Base-by-base conservation (phyloP, 2,888 invertebrate genomes). In the Stenurella melanura region DNA sequence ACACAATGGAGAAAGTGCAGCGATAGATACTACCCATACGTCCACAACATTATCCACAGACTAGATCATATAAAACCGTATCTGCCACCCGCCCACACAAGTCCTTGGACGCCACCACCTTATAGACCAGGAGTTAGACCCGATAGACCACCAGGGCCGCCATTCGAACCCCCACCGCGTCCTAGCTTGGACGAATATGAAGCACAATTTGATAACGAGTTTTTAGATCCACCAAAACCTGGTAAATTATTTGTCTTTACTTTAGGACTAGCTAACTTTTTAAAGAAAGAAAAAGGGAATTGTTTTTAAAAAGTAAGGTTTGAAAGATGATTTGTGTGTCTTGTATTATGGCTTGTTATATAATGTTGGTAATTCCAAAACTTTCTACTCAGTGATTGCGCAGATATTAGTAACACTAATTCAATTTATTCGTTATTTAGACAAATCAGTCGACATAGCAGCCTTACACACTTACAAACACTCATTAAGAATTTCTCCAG, bases 1-100 rank as follows among this genome's bases (percentile, higher is more conserved):
- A 95, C 95, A 75, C 96, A 96, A 87, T 96, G 96, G 96, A 91
- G 96, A 10, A 96, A 96, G 9, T 96, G 96, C 89, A 96, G 94
- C 83, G 96, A 96, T 83, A 93, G 93, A 61, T 96, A 96, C 87
- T 95, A 93, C 82, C 96, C 96, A 0, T 91, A 94, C 86, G 71
- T 81, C 78, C 87, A 80, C 86, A 89, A 86, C 84, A 84, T 78
- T 21, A 81, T 85, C 71, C 86, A 87, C 75, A 80, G 85, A 50
- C 77, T 81, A n/a, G 84, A 85, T 21, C 79, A 80, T 71, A 78
- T 78, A 19, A 86, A 85, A 50, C 81, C 80, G 42, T 79, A 80
- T 30, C 74, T 83, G 81, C 76, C 86, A 72, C 26, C 70, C 34
- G 67, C 78, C 17, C 56, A 76, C 15, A 72, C 34, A 11, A 60